Percentiles rank a stretch among this genome's conserved stretches.
phyloP scores from a whole-genome alignment of 2,113 vertebrate genomes.

The Bubalus kerabau region DNA sequence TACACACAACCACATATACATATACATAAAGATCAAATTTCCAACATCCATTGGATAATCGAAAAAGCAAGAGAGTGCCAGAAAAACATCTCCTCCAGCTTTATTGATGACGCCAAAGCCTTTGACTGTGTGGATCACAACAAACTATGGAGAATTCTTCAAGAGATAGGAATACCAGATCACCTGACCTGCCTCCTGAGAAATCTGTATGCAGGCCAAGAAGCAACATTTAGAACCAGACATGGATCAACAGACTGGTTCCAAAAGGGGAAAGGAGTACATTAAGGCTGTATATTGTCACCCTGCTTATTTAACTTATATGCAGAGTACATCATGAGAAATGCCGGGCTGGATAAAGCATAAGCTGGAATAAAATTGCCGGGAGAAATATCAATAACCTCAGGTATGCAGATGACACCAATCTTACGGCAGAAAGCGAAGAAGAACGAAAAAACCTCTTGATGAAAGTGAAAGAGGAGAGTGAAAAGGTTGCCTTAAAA shows the following conservation, averaged over 20 bases:
- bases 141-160: background rate
- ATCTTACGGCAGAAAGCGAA: accelerated
- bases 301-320: background rate
- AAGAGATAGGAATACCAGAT: background rate
- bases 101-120: background rate
- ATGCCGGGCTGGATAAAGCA: background rate
- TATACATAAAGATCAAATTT: background rate
- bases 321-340: background rate
- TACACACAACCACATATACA: background rate
- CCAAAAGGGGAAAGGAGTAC: background rate
- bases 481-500: background rate
- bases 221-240: background rate
- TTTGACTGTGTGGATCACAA: background rate
- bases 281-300: background rate
- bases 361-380: background rate
- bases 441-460: background rate
- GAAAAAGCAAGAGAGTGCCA: background rate
- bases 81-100: background rate
- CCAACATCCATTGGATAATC: background rate
- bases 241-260: background rate
- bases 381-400: background rate
- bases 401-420: background rate
- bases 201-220: background rate
- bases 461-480: background rate
- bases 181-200: background rate